Conservation (phyloP, 2,113 vertebrate species). For the Amphiprion percula region DNA sequence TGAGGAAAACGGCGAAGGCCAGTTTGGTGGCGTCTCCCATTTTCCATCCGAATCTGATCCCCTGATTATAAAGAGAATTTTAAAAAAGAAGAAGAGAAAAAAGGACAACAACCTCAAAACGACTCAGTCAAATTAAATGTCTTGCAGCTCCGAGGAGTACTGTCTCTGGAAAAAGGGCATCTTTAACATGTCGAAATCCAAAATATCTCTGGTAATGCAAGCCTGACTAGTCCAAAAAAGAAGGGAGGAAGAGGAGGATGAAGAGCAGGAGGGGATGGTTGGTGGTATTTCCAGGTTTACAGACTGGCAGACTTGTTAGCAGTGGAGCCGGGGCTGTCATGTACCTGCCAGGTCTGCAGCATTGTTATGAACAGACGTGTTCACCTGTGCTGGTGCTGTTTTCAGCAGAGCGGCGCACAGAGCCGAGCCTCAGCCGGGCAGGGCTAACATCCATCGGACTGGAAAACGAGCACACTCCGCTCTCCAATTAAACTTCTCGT, state of each 20-base stretch:
- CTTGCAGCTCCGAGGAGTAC: constrained; percentile 38
- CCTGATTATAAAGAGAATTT: constrained; percentile 46
- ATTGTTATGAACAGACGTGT: constrained; percentile 43
- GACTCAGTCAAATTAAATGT: constrained; percentile 51
- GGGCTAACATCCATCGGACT: constrained; percentile 75
- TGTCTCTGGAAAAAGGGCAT: constrained; percentile 66
- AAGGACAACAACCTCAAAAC: constrained; percentile 7
- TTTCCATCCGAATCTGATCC: constrained; percentile 85
- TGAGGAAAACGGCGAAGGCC: constrained; percentile 98
- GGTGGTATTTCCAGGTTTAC: constrained; percentile 72
- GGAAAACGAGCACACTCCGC: constrained; percentile 70
- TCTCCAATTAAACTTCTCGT: constrained; percentile 69
- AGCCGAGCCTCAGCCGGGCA: constrained; percentile 65
- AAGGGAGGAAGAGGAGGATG: constrained; percentile 31
- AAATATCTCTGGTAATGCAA: constrained; percentile 62
- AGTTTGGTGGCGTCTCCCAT: constrained; percentile 99
- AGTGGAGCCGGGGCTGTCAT: constrained; percentile 42
- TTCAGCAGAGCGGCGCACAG: constrained; percentile 21
- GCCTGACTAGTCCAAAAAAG: constrained; percentile 27
- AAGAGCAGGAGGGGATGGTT: constrained; percentile 36
- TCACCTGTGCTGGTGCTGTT: constrained; percentile 32
- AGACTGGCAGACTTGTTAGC: constrained; percentile 56
- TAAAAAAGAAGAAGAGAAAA: constrained; percentile 7
- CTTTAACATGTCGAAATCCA: constrained; percentile 58
- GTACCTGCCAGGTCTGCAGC: constrained; percentile 53